These are phyloP conservation scores for Drosophila yakuba DNA, from an alignment of 1,140 invertebrate genomes.

Conservation along the genomic window DNA sequence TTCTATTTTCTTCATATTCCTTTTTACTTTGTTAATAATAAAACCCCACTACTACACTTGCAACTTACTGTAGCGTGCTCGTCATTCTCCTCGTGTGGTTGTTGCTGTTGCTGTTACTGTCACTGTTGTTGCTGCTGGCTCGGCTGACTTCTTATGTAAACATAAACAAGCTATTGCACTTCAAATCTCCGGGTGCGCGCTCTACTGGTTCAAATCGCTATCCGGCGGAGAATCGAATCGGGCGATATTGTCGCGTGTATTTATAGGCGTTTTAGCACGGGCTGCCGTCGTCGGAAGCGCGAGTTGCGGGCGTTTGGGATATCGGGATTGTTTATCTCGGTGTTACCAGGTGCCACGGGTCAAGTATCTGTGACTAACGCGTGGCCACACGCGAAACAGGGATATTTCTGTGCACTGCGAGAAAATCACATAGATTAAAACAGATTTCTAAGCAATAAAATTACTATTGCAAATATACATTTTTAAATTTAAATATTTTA, in stretches of 20 bases:
- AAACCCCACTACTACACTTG: conserved; percentile 27
- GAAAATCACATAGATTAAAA: neutral
- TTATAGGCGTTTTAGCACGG: conserved; percentile 17
- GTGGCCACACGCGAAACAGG: neutral
- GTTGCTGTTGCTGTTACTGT: conserved; percentile 32
- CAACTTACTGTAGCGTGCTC: conserved; percentile 71
- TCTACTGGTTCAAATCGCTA: conserved; percentile 29
- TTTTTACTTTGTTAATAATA: conserved; percentile 40
- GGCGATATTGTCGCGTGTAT: conserved; percentile 25
- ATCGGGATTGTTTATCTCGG: conserved; percentile 41
- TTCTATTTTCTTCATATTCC: neutral
- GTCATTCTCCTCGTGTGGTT: conserved; percentile 56
- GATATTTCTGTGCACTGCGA: neutral
- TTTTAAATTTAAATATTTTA: neutral
- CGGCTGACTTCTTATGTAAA: conserved; percentile 70
- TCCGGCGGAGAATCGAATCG: conserved; percentile 32
- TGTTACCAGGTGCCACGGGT: conserved; percentile 28
- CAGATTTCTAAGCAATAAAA: no score
- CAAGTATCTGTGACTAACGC: conserved; percentile 2
- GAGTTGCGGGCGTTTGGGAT: conserved; percentile 30
- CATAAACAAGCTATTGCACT: conserved; percentile 70
- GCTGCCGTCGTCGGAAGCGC: conserved; percentile 17
- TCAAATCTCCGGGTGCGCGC: conserved; percentile 13
- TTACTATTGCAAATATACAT: no score
- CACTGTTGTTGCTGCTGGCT: conserved; percentile 10